Base-by-base conservation (phyloP, 2,888 invertebrate species). In the Cheilosia scutellata region DNA sequence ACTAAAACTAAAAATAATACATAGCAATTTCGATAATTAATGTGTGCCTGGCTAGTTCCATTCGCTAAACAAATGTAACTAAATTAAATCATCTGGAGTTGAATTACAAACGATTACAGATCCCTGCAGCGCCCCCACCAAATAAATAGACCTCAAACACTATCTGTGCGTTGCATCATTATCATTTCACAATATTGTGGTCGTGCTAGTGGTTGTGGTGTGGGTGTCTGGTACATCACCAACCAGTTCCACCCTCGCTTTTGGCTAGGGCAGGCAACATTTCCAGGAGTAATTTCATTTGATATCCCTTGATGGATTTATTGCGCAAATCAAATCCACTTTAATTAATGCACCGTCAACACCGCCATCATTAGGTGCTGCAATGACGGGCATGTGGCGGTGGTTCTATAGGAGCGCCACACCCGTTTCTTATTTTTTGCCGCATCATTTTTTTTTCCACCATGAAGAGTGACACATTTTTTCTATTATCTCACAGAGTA, bases 291-390 rank as follows among this genome's bases (percentile, higher is more conserved):
- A 79, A 75, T 84, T 84, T 58, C 60, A 71, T 75, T 84, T 87
- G 83, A 74, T 84, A 83, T 87, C 82, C 77, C 70, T 57, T 87
- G 87, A 80, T 87, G 80, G 76, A 86, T 79, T 88, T 87, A 87
- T 87, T 88, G 76, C 77, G 82, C 70, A 87, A 87, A 87, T 88
- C 84, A 87, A 87, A 88, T 88, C 79, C 82, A 88, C 78, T 88
- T 84, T 87, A 88, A 88, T 88, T 87, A 87, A 87, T 80, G 68
- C 72, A 79, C 77, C 87, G 74, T 82, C 68, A 78, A 79, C 75
- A 63, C 51, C 47, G 66, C 58, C 75, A 74, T 79, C 57, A 70
- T 75, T 76, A 25, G 58, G n/a, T 37, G 53, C 60, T 29, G 7
- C 33, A 16, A 13, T 58, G 57, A 42, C 33, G 31, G 13, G 37